Evolutionary conservation across 2,888 invertebrate species (phyloP), one percentile per base, ranked within the genome.

Genomic region (Sarcophaga rosellei): DNA sequence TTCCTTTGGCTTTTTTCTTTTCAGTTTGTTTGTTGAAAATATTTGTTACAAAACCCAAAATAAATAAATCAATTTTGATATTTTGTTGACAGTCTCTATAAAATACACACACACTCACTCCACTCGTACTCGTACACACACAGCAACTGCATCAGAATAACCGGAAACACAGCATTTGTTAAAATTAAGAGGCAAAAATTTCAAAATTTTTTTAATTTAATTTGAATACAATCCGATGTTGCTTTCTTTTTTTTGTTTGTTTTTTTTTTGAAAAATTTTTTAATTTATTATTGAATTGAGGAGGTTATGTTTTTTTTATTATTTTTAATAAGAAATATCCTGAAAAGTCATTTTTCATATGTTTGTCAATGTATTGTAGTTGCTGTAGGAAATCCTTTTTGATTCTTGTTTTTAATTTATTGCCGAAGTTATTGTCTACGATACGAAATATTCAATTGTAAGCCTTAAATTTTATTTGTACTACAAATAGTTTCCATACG

Each of bases 61-160:
- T 44, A 81, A 81, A 86, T 86, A 86, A 86, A 86, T 86, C 86
- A 86, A 86, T 84, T 35, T 84, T 84, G 81, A 79, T 76, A 81
- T 84, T 86, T 78, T 84, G 86, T 75, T 86, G 86, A 84, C 86
- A 84, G 77, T 59, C 35, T 53, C 57, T 21, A 59, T 53, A 53
- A 53, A 53, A 53, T 17, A 17, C 10, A 12, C 53, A 5, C 11
- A 12, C 53, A 53, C 53, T 15, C 12, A 15, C 1, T 53, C 4
- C 17, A 35, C 35, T 35, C 35, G 35, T 35, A 35, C 6, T 35
- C 35, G 35, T 35, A 6, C 35, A 35, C 6, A 35, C 35, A 35
- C 6, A 0, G 35, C 35, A 35, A 35, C 35, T 35, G 35, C 35
- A 35, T 35, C 10, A 53, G 12, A 53, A 53, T 17, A 53, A 3